Conservation (phyloP, 2,113 vertebrate genomes). For the Seriola quinqueradiata region DNA sequence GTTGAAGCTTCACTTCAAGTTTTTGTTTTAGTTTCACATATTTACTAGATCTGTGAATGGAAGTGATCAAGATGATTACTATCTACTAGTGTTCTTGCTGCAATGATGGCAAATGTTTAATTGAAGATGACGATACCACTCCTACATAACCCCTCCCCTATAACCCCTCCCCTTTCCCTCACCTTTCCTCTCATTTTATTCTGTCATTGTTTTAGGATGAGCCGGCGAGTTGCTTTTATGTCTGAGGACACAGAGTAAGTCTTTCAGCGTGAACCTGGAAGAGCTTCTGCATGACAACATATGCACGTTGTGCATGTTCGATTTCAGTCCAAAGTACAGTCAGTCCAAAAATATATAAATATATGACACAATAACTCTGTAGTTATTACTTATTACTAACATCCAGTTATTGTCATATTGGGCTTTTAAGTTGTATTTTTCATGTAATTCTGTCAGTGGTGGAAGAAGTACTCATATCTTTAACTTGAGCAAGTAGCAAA, state of each 20-base stretch:
- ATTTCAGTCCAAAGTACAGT: slow-evolving; percentile 8
- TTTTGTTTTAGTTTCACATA: not conserved
- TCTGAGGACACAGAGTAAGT: slow-evolving; percentile 98
- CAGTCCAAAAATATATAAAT: not conserved
- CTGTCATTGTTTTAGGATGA: slow-evolving; percentile 92
- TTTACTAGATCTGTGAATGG: not conserved
- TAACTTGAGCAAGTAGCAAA: not conserved
- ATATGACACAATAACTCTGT: not conserved
- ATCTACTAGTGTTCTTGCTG: not conserved
- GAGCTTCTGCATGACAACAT: slow-evolving; percentile 70
- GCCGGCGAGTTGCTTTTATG: slow-evolving; percentile 92
- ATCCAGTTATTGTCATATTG: not conserved
- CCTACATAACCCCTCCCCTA: not conserved
- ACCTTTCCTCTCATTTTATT: slow-evolving; percentile 49
- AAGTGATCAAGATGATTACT: not conserved
- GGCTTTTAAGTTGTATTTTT: slow-evolving; percentile 5
- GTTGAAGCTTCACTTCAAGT: not conserved
- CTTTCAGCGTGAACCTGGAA: slow-evolving; percentile 79
- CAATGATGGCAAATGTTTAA: not conserved
- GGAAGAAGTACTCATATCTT: not conserved
- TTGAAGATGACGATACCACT: not conserved
- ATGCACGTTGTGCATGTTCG: slow-evolving; percentile 25
- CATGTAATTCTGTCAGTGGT: not conserved
- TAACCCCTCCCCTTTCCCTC: not conserved
- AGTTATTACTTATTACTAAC: not conserved